These are phyloP conservation scores for Pyxicephalus adspersus DNA, from an alignment of 2,113 vertebrate genomes.

Conservation along the genomic window DNA sequence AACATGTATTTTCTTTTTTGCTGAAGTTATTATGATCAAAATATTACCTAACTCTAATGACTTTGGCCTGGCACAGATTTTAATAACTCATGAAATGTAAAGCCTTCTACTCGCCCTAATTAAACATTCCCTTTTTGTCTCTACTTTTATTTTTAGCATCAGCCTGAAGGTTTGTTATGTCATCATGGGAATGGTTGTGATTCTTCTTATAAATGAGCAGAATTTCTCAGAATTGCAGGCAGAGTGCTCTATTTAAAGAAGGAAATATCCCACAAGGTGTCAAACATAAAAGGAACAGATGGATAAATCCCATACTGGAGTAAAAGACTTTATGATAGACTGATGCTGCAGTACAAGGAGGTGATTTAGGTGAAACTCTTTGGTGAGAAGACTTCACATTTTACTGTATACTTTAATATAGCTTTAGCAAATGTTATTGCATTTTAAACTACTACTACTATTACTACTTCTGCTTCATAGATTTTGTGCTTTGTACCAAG, in stretches of 20 bases:
- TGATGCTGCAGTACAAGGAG: background rate
- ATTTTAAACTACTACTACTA: too few species aligned
- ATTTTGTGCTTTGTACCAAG: too few species aligned
- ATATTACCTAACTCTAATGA: slow-evolving; percentile 29
- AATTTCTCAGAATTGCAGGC: slow-evolving; percentile 33
- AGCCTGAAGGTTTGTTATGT: slow-evolving; percentile 54
- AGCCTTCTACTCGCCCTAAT: slow-evolving; percentile 47
- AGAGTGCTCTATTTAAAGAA: slow-evolving; percentile 8
- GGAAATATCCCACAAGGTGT: background rate
- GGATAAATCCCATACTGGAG: background rate
- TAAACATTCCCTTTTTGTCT: slow-evolving; percentile 56
- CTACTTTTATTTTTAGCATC: slow-evolving; percentile 48
- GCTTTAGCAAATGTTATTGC: background rate
- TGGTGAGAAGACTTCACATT: too few species aligned
- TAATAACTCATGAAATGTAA: slow-evolving; percentile 47
- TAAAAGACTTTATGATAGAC: background rate
- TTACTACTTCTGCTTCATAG: too few species aligned
- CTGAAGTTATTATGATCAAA: slow-evolving; percentile 23
- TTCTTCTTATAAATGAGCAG: slow-evolving; percentile 13
- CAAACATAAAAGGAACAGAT: background rate
- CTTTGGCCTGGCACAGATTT: slow-evolving; percentile 26
- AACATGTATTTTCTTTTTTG: slow-evolving; percentile 5
- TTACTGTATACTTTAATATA: background rate
- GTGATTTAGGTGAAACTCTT: background rate
- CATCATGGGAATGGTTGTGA: slow-evolving; percentile 45